phyloP scores from a whole-genome alignment of 2,888 invertebrate species.

The Branchellion lobata region DNA sequence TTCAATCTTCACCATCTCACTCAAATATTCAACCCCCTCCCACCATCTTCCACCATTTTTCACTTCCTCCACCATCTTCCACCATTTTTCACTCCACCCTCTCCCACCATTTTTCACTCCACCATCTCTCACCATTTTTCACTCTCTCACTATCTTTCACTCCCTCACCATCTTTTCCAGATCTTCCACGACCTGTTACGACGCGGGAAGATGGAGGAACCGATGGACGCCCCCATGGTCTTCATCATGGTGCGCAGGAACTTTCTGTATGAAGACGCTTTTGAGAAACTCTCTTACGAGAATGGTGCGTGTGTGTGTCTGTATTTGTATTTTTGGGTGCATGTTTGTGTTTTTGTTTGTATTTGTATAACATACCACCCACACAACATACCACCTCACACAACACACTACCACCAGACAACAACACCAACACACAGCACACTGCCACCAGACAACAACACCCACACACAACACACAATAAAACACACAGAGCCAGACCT shows the following conservation, averaged over 20 bases:
- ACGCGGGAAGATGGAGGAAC: constrained; percentile 72
- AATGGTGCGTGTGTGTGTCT: constrained; percentile 70
- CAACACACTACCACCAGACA: no score
- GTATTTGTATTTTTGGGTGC: background rate
- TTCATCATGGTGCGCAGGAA: constrained; percentile 67
- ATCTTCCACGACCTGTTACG: constrained; percentile 62
- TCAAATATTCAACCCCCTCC: no score
- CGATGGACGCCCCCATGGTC: constrained; percentile 73
- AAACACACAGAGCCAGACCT: constrained; percentile 76
- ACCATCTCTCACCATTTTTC: no score
- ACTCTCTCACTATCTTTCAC: no score
- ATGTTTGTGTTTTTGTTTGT: background rate
- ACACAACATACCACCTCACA: background rate
- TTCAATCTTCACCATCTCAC: no score
- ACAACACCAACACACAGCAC: no score
- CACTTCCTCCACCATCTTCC: no score
- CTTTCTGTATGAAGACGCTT: constrained; percentile 97
- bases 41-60: no score
- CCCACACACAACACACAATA: background rate
- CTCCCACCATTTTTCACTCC: no score
- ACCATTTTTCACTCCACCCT: no score
- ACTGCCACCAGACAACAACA: no score
- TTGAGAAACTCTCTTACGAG: constrained; percentile 83
- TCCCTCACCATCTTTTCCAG: constrained; percentile 52
- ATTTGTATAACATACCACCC: background rate